phyloP scores from a whole-genome alignment of 2,888 invertebrate species.

The Lycia hirtaria region DNA sequence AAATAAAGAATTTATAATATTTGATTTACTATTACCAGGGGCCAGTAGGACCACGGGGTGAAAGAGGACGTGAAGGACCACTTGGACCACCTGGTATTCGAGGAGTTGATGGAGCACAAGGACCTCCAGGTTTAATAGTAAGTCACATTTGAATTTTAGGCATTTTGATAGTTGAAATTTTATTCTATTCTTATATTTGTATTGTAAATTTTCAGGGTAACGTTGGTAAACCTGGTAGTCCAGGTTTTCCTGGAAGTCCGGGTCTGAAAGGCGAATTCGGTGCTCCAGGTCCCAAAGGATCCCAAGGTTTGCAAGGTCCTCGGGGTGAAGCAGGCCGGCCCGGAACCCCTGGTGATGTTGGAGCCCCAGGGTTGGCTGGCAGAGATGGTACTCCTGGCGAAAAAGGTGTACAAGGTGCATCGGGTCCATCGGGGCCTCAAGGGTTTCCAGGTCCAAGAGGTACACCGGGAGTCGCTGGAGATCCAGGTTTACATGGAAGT shows the following conservation, averaged over 20 bases:
- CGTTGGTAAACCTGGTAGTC: slow-evolving; percentile 92
- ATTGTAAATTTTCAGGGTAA: slow-evolving; percentile 84
- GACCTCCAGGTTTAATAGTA: slow-evolving; percentile 91
- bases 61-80: slow-evolving; percentile 93
- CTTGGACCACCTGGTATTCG: slow-evolving; percentile 91
- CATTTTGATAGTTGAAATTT: too few species aligned
- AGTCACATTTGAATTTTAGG: slow-evolving; percentile 36
- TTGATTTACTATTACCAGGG: slow-evolving; percentile 88
- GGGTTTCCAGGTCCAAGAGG: slow-evolving; percentile 94
- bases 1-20: not conserved
- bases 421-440: slow-evolving; percentile 90
- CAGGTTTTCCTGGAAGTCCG: slow-evolving; percentile 93
- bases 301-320: slow-evolving; percentile 92
- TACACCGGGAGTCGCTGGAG: slow-evolving; percentile 90
- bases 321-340: slow-evolving; percentile 93
- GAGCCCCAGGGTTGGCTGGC: slow-evolving; percentile 90
- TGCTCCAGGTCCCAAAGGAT: slow-evolving; percentile 90
- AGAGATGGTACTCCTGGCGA: slow-evolving; percentile 93
- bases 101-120: slow-evolving; percentile 92
- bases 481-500: slow-evolving; percentile 89
- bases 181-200: not conserved
- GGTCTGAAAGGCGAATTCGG: slow-evolving; percentile 94
- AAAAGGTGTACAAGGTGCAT: slow-evolving; percentile 90
- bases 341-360: slow-evolving; percentile 91
- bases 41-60: slow-evolving; percentile 91